Evolutionary conservation across 2,113 vertebrate species (phyloP), one percentile per base, ranked within the genome.

Genomic region (Sphaerodactylus townsendi): DNA sequence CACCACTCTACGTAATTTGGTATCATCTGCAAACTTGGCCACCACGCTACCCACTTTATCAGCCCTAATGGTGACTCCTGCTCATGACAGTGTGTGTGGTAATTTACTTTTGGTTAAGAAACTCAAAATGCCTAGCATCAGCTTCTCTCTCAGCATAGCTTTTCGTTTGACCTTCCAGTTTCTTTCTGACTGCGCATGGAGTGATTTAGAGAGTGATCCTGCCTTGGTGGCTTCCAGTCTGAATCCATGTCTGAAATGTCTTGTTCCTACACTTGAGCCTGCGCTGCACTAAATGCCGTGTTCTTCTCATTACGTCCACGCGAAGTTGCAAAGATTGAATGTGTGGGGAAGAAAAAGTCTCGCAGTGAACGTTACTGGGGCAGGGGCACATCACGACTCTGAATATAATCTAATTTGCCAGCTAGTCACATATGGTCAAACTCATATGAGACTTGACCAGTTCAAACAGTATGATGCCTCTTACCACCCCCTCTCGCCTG

Each of bases 401-500:
- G 30, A 79, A 41, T 68, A 79, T 85, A 71, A 46, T 79, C 48
- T 39, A 33, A 59, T 72, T 46, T 1, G 0, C n/a, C 79, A 35
- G 59, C 1, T 81, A 65, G 80, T 81, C 21, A 28, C 76, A 84
- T 86, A 78, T 84, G 65, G 66, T 50, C 25, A 25, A 76, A 66
- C 19, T 65, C 50, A 56, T 71, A 62, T 77, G 19, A 53, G n/a
- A 72, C 28, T 46, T 68, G 37, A 78, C 56, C 56, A 70, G 53
- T 75, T 50, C 64, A 83, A 71, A 66, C 41, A 81, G 23, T n/a
- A 46, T 39, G 56, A 41, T 82, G 28, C 66, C 30, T 84, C 66
- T 64, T 44, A 68, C 68, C 59, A 35, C 4, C 59, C 76, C 10
- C 9, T 64, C 25, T 21, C 71, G 76, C 14, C 79, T 81, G 37